phyloP scores from a whole-genome alignment of 2,113 vertebrate species.

The Melospiza georgiana region DNA sequence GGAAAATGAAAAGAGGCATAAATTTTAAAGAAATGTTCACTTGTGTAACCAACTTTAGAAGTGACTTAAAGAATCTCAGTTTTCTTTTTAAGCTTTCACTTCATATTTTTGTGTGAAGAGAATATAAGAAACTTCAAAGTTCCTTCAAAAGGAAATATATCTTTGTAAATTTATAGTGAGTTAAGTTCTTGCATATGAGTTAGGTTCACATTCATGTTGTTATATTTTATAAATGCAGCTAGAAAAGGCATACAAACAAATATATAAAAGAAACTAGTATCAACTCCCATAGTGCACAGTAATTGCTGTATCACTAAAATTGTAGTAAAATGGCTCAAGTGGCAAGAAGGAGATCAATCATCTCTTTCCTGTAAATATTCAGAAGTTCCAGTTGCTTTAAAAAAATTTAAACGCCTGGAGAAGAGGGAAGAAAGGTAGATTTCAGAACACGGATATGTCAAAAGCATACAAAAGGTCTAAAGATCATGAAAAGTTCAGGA shows the following conservation, averaged over 20 bases:
- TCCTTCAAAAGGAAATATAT: not conserved
- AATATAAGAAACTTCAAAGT: not conserved
- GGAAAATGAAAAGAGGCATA: slow-evolving; percentile 25
- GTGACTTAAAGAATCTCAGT: not conserved
- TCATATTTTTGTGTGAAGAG: slow-evolving; percentile 16
- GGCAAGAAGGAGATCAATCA: not conserved
- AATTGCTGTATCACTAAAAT: not conserved
- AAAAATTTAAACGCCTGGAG: not conserved
- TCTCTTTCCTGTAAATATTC: not conserved
- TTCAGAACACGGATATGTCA: not conserved
- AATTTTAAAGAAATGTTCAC: slow-evolving; percentile 19
- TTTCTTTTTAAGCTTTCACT: not conserved
- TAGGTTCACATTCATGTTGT: not conserved
- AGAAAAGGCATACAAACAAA: not conserved
- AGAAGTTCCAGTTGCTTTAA: not conserved
- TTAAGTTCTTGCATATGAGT: not conserved
- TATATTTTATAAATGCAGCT: not conserved
- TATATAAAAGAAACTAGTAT: not conserved
- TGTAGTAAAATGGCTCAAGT: not conserved
- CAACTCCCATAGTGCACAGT: accelerated
- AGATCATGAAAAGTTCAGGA: not conserved
- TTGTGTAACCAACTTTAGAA: slow-evolving; percentile 1
- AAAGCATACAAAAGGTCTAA: not conserved
- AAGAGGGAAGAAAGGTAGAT: not conserved
- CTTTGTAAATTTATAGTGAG: not conserved